Percentiles rank a stretch among this genome's conserved stretches.
Conservation (phyloP, 2,888 invertebrate species). For the Pandemis cinnamomeana region DNA sequence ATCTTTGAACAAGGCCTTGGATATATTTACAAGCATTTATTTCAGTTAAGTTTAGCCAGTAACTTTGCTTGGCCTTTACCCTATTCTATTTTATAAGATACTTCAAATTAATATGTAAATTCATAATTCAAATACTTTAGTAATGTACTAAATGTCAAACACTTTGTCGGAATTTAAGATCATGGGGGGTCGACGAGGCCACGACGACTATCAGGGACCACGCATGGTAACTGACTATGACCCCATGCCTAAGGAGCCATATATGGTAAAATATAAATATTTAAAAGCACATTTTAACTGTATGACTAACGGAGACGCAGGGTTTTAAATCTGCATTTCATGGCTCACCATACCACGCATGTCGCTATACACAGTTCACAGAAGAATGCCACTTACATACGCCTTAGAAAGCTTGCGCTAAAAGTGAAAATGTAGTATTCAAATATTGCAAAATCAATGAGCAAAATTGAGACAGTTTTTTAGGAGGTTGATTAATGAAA, state of each 20-base stretch:
- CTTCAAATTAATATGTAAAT: too few species aligned
- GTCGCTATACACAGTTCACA: slow-evolving; percentile 1
- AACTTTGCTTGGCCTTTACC: background rate
- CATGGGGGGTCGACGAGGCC: slow-evolving; percentile 4
- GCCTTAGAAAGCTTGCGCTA: background rate
- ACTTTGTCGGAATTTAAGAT: slow-evolving; percentile 7
- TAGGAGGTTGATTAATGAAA: too few species aligned
- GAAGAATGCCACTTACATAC: background rate
- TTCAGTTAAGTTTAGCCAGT: too few species aligned
- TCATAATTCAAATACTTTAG: background rate
- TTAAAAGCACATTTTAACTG: slow-evolving; percentile 1
- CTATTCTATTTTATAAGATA: background rate
- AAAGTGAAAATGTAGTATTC: too few species aligned
- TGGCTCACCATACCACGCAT: slow-evolving; percentile 8
- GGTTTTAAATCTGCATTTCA: background rate
- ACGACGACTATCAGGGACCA: background rate
- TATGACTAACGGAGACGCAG: background rate
- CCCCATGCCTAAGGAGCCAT: background rate
- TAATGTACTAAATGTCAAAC: background rate
- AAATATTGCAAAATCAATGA: too few species aligned
- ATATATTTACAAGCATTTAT: too few species aligned
- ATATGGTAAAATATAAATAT: background rate
- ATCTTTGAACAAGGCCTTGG: too few species aligned
- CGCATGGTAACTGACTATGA: slow-evolving; percentile 3
- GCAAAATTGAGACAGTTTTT: too few species aligned